Conservation (phyloP, 2,797 vertebrate species). For the Potorous gilbertii region DNA sequence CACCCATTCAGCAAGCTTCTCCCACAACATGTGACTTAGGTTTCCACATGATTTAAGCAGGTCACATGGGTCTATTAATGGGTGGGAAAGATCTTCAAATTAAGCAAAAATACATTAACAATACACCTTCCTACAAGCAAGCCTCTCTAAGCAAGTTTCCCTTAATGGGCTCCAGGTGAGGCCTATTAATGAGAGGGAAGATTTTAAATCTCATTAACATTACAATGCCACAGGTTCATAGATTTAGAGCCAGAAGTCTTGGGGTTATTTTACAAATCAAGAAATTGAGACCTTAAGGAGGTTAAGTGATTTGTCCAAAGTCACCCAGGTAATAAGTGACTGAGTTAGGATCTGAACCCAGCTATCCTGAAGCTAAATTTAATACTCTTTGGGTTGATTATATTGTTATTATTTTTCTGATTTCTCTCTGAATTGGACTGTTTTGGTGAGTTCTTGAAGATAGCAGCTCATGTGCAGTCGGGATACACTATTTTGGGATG, state of each 20-base stretch:
- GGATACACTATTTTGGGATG: neutral
- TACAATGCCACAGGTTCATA: neutral
- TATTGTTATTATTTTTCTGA: neutral
- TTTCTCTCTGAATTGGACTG: neutral
- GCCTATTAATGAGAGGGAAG: too few species aligned
- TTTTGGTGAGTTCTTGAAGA: neutral
- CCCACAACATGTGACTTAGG: too few species aligned
- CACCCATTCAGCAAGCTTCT: too few species aligned
- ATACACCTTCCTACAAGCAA: too few species aligned
- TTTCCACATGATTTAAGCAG: too few species aligned
- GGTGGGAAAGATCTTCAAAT: too few species aligned
- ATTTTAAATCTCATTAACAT: too few species aligned
- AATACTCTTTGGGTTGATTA: neutral
- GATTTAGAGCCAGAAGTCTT: neutral
- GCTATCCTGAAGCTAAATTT: neutral
- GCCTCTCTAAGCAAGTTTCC: too few species aligned
- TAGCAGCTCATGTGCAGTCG: neutral
- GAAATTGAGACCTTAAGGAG: neutral
- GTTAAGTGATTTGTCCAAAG: neutral
- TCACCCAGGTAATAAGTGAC: neutral
- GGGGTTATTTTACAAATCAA: neutral
- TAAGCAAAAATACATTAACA: too few species aligned
- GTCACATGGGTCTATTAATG: too few species aligned
- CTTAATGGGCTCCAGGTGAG: too few species aligned
- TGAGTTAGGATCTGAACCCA: neutral